Percentiles rank a stretch among this genome's conserved stretches.
Conservation (phyloP, 2,797 vertebrate species). For the Tokudaia muenninki region DNA sequence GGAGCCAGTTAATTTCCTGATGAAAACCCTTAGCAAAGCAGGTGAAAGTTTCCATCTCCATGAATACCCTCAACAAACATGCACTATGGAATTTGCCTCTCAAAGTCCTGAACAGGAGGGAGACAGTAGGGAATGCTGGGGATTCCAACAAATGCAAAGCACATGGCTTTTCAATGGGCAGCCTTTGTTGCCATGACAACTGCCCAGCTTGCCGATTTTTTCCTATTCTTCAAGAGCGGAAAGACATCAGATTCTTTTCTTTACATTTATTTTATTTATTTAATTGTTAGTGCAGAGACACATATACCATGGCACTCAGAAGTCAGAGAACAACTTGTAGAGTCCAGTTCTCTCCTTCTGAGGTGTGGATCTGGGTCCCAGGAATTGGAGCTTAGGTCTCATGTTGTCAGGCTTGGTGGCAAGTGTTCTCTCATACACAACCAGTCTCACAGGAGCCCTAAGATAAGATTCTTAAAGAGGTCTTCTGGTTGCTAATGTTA, state of each 20-base stretch:
- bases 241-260: neutral
- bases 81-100: neutral
- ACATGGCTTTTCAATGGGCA: neutral
- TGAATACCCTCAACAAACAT: neutral
- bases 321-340: neutral
- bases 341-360: neutral
- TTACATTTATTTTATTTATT: neutral
- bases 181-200: neutral
- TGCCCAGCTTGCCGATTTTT: neutral
- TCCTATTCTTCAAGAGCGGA: slow-evolving; percentile 40
- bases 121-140: neutral
- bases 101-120: neutral
- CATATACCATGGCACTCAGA: neutral
- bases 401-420: neutral
- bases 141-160: neutral
- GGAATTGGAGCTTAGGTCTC: neutral
- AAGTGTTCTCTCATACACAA: neutral
- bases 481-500: neutral
- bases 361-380: neutral
- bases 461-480: neutral
- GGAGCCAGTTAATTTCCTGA: neutral
- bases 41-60: neutral
- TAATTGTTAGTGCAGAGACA: neutral
- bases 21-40: neutral
- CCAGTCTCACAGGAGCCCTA: neutral